Base-by-base conservation (phyloP, 2,888 invertebrate genomes). In the Polymixis flavicincta region DNA sequence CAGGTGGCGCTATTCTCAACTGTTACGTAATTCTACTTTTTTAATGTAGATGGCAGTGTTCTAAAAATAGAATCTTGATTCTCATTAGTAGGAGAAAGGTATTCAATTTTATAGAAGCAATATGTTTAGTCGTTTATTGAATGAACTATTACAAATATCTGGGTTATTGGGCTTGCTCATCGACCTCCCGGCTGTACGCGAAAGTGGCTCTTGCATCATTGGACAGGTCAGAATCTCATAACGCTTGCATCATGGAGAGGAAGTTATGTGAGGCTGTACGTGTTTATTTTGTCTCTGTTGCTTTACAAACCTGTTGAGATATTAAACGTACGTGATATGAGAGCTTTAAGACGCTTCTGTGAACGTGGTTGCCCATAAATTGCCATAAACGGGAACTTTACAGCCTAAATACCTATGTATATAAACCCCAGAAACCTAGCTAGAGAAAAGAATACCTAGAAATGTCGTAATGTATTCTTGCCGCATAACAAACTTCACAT, bases 161-260 rank as follows among this genome's bases (percentile, higher is more conserved):
- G 91, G 95, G 96, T 96, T 95, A 95, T 91, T 92, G 90, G 93
- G 92, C 92, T 90, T 91, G 90, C 89, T 86, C 89, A 89, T 91
- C 92, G 92, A 92, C 93, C 92, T 92, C 90, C 91, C 87, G 73
- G 86, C 84, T 89, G 82, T 91, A 92, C 92, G 95, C 92, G 95
- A 96, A 96, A 95, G 95, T 94, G 90, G 92, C 91, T 94, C 94
- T 96, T 96, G 93, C 96, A 87, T 96, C 95, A 96, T 86, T 82
- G 87, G 84, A 87, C 93, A 89, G 93, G 94, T 93, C 93, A 92
- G 88, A 88, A 89, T 92, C 93, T 93, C 94, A 93, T 93, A 94
- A 94, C 87, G 76, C 88, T 94, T 95, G 93, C 95, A 92, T 95
- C 94, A 95, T 89, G 87, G 72, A 82, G 84, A 90, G 91, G 91